These are phyloP conservation scores for Ectemnius lituratus DNA, from an alignment of 2,888 invertebrate genomes.

Conservation along the genomic window DNA sequence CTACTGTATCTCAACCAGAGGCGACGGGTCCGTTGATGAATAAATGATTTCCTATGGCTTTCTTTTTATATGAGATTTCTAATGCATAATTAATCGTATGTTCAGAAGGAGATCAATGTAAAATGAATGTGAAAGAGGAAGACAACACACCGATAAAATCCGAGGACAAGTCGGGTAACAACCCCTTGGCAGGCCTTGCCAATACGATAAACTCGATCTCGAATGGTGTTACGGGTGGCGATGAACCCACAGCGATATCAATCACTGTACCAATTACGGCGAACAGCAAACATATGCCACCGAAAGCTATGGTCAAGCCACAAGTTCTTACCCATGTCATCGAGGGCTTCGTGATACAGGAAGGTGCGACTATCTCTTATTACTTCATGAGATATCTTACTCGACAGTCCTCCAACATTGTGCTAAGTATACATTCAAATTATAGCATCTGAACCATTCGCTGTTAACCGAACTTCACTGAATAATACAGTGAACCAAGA, in stretches of 20 bases:
- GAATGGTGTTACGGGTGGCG: constrained; percentile 68
- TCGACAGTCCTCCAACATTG: constrained; percentile 8
- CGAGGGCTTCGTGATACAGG: constrained; percentile 97
- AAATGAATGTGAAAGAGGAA: constrained; percentile 67
- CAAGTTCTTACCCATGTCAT: constrained; percentile 97
- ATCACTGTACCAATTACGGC: constrained; percentile 64
- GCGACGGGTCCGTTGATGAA: constrained; percentile 39
- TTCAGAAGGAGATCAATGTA: constrained; percentile 65
- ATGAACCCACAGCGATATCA: constrained; percentile 57
- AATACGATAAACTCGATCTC: constrained; percentile 75
- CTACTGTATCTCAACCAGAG: constrained; percentile 44
- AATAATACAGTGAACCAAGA: constrained; percentile 74
- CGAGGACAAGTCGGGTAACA: constrained; percentile 75
- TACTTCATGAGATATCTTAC: neutral
- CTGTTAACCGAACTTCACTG: constrained; percentile 84
- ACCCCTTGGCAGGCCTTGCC: constrained; percentile 74
- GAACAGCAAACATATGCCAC: constrained; percentile 79
- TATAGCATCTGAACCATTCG: constrained; percentile 89
- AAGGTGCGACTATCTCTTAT: constrained; percentile 79
- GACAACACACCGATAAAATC: constrained; percentile 63
- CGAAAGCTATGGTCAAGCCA: constrained; percentile 96
- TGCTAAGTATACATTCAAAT: constrained; percentile 39
- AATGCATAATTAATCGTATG: neutral
- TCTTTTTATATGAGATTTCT: neutral
- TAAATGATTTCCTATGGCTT: neutral